Evolutionary conservation across 1,140 invertebrate genomes (phyloP).

Genomic region (Babylonia areolata): DNA sequence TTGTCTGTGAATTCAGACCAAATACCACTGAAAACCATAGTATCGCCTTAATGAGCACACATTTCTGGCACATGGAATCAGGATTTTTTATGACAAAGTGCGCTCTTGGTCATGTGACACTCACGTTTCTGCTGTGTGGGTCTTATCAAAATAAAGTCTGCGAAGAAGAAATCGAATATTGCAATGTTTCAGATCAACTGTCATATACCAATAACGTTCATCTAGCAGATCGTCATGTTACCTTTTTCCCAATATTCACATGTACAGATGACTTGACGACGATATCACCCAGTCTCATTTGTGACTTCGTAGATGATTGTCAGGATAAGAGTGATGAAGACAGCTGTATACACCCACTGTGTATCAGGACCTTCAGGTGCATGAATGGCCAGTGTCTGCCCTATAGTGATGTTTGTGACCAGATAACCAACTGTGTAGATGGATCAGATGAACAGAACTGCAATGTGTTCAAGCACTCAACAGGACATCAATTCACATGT

Average conservation of each 20-base stretch:
- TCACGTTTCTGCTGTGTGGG: neutral
- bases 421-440: neutral
- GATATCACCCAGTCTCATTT: neutral
- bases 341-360: neutral
- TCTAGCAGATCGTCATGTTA: neutral
- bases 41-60: neutral
- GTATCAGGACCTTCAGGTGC: neutral
- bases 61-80: neutral
- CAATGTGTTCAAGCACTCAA: neutral
- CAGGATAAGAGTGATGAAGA: neutral
- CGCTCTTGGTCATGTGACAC: neutral
- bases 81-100: neutral
- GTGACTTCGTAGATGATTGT: neutral
- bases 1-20: neutral
- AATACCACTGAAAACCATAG: neutral
- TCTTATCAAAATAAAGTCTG: too few species aligned
- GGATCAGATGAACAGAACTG: neutral
- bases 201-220: neutral
- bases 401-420: neutral
- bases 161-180: neutral
- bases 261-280: neutral
- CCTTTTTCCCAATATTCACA: neutral
- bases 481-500: neutral
- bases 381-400: neutral
- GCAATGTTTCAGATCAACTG: neutral